Evolutionary conservation across 1,140 invertebrate genomes (phyloP), one percentile per base, ranked within the genome.

Genomic region (Galendromus occidentalis): DNA sequence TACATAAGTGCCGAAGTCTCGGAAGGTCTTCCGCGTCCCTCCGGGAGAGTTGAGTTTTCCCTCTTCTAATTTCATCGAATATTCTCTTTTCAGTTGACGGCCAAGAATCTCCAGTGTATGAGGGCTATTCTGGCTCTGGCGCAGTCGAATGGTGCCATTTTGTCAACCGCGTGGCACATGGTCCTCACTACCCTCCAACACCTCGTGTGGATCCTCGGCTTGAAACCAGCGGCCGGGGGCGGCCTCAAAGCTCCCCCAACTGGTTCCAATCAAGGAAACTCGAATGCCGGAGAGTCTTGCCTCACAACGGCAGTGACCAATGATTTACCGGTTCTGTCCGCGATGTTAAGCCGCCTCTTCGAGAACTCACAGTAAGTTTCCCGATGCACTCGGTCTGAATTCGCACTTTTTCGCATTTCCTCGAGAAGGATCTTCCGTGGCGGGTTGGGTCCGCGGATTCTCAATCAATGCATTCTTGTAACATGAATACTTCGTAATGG

Each of bases 61-160:
- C 25, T 39, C 29, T 28, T 18, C 12, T 30, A n/a, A 65, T 70
- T 51, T 47, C 69, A 7, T n/a, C 18, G 25, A 18, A 33, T 39
- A 68, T 42, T 66, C 68, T 55, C 66, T 70, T 68, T 68, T 41
- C 72, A 76, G 80, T 80, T 98, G 71, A 98, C 93, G 5, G 87
- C 91, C 0, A 94, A 97, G 73, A 98, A 98, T 81, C 80, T 98
- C 22, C 89, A 96, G 71, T 94, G 91, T 44, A 94, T 97, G 85
- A 81, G 91, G 69, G 85, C 92, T 5, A 77, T 98, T 30, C 77
- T 98, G 17, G 82, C 84, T 67, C 77, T 95, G 39, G 91, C 92
- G 1, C 88, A 92, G 73, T 85, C 87, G 70, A 90, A 96, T 77
- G 94, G 93, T 1, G 85, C 85, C 69, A 87, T 93, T 68, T 78